Evolutionary conservation across 2,888 invertebrate species (phyloP).

Genomic region (Euzophera pinguis): DNA sequence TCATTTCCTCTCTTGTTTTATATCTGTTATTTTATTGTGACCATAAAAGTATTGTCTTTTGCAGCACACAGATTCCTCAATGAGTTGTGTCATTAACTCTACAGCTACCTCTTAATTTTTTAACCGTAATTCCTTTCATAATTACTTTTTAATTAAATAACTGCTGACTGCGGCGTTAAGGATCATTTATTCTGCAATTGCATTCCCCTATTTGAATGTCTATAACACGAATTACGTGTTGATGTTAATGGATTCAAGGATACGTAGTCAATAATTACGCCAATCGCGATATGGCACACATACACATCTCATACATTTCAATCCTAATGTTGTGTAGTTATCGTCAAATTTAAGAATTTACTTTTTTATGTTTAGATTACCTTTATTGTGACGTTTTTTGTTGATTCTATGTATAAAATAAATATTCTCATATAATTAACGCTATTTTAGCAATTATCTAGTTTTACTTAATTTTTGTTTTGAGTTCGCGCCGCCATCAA

Average conservation of each 20-base stretch:
- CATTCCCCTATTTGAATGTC: slow-evolving; percentile 11
- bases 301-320: too few species aligned
- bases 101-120: not conserved
- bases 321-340: not conserved
- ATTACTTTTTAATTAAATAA: slow-evolving; percentile 5
- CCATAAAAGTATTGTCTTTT: not conserved
- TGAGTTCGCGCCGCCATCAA: too few species aligned
- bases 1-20: slow-evolving; percentile 8
- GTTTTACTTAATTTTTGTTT: too few species aligned
- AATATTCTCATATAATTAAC: too few species aligned
- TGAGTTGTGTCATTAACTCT: not conserved
- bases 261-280: not conserved
- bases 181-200: slow-evolving; percentile 20
- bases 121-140: not conserved
- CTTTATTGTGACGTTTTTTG: too few species aligned
- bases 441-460: too few species aligned
- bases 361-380: too few species aligned
- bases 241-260: slow-evolving; percentile 8
- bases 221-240: slow-evolving; percentile 8
- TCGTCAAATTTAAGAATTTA: not conserved
- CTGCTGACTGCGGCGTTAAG: slow-evolving; percentile 15
- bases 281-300: slow-evolving; percentile 2
- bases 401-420: too few species aligned
- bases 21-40: slow-evolving; percentile 1
- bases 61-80: not conserved